Evolutionary conservation across 2,888 invertebrate genomes (phyloP).

Genomic region (Camponotus fellah): DNA sequence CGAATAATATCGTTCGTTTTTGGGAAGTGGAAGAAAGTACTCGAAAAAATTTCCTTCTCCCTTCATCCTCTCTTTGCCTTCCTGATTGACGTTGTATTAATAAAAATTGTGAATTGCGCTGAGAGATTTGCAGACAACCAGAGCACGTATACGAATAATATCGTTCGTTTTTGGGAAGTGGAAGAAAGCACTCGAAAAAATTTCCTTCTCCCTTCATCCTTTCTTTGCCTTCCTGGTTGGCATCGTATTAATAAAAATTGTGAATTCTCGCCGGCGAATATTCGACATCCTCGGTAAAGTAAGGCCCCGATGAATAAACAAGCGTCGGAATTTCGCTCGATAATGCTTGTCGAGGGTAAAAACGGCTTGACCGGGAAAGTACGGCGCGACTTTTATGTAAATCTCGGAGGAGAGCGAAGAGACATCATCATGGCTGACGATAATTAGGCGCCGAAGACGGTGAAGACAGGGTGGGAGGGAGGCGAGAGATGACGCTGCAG

Average conservation of each 20-base stretch:
- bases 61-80: no score
- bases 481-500: conserved; percentile 4
- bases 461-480: not conserved
- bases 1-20: no score
- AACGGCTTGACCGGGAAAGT: conserved; percentile 40
- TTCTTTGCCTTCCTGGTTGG: no score
- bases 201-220: no score
- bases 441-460: conserved; percentile 11
- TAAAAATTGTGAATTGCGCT: no score
- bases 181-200: no score
- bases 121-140: not conserved
- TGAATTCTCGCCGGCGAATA: not conserved
- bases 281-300: conserved; percentile 49
- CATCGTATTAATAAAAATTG: no score
- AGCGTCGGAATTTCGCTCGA: conserved; percentile 59
- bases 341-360: conserved; percentile 46
- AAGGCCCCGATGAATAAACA: not conserved
- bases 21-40: no score
- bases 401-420: conserved; percentile 44
- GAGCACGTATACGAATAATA: no score
- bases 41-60: no score
- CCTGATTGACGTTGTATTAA: no score
- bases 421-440: not conserved
- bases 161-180: no score
- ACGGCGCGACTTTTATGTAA: conserved; percentile 60